Evolutionary conservation across 2,113 vertebrate species (phyloP).

Genomic region (Herpetotheres cachinnans): DNA sequence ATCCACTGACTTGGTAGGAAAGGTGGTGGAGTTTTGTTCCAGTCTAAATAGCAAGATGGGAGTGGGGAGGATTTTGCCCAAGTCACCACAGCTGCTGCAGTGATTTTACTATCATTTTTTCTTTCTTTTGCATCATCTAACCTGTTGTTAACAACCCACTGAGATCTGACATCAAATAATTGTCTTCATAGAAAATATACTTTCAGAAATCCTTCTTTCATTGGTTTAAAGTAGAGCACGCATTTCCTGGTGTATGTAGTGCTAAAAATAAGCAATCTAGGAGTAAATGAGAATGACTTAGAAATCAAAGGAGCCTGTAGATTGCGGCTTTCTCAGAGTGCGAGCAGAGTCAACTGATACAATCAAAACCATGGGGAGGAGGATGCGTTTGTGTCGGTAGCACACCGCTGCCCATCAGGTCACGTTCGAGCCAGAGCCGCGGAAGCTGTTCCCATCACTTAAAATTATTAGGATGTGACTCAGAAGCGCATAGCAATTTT

Average conservation of each 20-base stretch:
- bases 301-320: not conserved
- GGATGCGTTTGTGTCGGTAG: rapidly evolving
- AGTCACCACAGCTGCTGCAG: not conserved
- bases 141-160: not conserved
- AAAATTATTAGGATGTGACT: not conserved
- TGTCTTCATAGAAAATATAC: not conserved
- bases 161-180: not conserved
- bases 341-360: not conserved
- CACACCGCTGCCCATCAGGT: rapidly evolving
- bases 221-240: not conserved
- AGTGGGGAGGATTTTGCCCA: not conserved
- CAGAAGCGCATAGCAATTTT: not conserved
- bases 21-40: not conserved
- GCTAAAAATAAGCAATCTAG: constrained; percentile 10
- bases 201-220: not conserved
- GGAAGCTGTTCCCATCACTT: not conserved
- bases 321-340: not conserved
- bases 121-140: not conserved
- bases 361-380: rapidly evolving
- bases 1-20: not conserved
- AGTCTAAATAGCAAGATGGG: not conserved
- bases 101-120: not conserved
- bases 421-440: not conserved
- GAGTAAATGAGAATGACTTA: not conserved
- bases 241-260: not conserved